These are phyloP conservation scores for Troglohyphantes excavatus DNA, from an alignment of 2,888 invertebrate species.

Conservation along the genomic window DNA sequence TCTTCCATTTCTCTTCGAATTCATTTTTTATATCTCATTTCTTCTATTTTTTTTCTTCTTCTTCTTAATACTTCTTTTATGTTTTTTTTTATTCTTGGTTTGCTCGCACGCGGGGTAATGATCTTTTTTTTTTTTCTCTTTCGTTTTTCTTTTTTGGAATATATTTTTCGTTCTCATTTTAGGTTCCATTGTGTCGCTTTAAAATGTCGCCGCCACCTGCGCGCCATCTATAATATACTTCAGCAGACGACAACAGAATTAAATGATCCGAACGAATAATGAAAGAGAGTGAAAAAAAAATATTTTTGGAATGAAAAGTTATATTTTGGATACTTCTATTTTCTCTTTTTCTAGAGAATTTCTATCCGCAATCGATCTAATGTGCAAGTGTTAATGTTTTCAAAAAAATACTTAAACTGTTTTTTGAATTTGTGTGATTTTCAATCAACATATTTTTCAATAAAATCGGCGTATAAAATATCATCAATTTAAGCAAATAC, in stretches of 20 bases:
- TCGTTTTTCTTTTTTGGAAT: constrained; percentile 57
- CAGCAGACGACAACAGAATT: constrained; percentile 76
- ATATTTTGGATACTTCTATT: constrained; percentile 28
- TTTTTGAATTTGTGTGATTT: too few relatives aligned
- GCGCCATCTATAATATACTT: constrained; percentile 78
- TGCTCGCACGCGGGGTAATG: constrained; percentile 73
- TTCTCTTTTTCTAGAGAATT: not conserved
- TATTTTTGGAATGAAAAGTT: constrained; percentile 56
- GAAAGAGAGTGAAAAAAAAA: constrained; percentile 46
- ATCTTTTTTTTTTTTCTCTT: constrained; percentile 64
- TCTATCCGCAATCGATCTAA: constrained; percentile 15
- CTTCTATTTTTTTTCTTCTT: constrained; percentile 39
- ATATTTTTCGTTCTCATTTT: constrained; percentile 77
- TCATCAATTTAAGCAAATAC: too few relatives aligned
- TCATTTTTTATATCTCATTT: constrained; percentile 78
- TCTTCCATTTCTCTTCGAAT: constrained; percentile 78
- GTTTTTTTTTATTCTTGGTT: constrained; percentile 39
- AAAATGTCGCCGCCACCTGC: constrained; percentile 77
- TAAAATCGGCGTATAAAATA: too few relatives aligned
- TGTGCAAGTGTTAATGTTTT: constrained; percentile 54
- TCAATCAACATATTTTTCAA: too few relatives aligned
- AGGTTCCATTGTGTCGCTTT: constrained; percentile 77
- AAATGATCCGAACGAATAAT: constrained; percentile 77
- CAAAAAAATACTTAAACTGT: too few relatives aligned
- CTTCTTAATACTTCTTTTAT: constrained; percentile 48